Percentiles rank a stretch among this genome's conserved stretches.
Evolutionary conservation across 2,888 invertebrate species (phyloP).

Genomic region (Allacma fusca): DNA sequence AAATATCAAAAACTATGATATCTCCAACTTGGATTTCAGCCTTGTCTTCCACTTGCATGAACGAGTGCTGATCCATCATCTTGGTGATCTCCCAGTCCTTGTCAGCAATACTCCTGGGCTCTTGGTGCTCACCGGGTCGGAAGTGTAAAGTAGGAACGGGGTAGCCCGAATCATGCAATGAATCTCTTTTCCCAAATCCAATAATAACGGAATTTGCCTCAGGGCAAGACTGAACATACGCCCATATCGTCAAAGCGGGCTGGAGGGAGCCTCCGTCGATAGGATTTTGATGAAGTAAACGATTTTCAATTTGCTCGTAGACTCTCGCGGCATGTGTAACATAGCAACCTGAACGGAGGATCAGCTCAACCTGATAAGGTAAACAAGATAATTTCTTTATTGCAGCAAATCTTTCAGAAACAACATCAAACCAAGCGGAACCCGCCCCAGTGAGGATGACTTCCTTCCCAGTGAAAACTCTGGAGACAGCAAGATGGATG

Average conservation of each 20-base stretch:
- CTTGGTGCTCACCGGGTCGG: constrained; percentile 29
- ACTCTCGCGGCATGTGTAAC: constrained; percentile 49
- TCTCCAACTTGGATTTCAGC: constrained; percentile 53
- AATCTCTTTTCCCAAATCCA: constrained; percentile 53
- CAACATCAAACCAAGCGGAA: constrained; percentile 56
- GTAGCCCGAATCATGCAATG: constrained; percentile 50
- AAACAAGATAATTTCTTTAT: background rate
- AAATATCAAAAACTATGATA: constrained; percentile 53
- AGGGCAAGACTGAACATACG: constrained; percentile 56
- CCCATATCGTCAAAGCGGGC: constrained; percentile 54
- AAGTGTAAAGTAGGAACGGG: constrained; percentile 51
- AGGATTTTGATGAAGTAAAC: constrained; percentile 42
- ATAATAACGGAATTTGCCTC: constrained; percentile 51
- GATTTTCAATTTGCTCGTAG: constrained; percentile 46
- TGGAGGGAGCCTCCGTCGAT: constrained; percentile 36
- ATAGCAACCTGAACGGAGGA: constrained; percentile 57
- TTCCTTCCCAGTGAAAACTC: constrained; percentile 37
- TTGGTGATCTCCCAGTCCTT: constrained; percentile 47
- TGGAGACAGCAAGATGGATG: constrained; percentile 13
- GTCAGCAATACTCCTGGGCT: constrained; percentile 18
- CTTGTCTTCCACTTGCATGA: constrained; percentile 44
- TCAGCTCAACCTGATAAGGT: constrained; percentile 38
- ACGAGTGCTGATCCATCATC: constrained; percentile 59
- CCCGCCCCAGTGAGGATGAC: constrained; percentile 54
- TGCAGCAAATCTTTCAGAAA: constrained; percentile 50